Evolutionary conservation across 2,113 vertebrate genomes (phyloP).

Genomic region (Xiphias gladius): DNA sequence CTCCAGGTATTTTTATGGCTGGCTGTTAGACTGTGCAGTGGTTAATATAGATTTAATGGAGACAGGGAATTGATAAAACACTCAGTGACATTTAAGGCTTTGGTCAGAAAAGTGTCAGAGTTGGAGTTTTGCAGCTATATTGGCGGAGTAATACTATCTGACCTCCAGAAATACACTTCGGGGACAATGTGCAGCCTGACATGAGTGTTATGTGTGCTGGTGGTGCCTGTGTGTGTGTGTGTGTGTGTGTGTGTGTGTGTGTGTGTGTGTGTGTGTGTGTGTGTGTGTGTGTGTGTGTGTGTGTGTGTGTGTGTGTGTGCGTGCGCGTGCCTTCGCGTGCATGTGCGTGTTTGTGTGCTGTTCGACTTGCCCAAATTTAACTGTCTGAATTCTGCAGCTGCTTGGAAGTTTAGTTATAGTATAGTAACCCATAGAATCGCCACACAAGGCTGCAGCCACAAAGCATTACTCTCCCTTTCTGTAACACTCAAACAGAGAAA

Average conservation of each 20-base stretch:
- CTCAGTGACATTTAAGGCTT: conserved; percentile 29
- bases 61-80: conserved; percentile 68
- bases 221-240: conserved; percentile 19
- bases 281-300: conserved; percentile 11
- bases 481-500: conserved; percentile 20
- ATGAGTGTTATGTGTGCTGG: conserved; percentile 37
- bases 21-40: conserved; percentile 63
- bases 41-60: conserved; percentile 65
- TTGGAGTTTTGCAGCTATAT: conserved; percentile 71
- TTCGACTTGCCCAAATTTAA: conserved; percentile 71
- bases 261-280: conserved; percentile 34
- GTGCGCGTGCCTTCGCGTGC: conserved; percentile 1
- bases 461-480: conserved; percentile 30
- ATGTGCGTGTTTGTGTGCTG: conserved; percentile 26
- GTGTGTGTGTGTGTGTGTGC: not conserved
- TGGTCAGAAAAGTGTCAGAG: conserved; percentile 66
- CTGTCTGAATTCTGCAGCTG: conserved; percentile 75
- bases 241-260: not conserved
- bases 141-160: conserved; percentile 74
- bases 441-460: conserved; percentile 4
- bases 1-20: conserved; percentile 71
- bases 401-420: conserved; percentile 59
- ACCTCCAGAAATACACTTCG: conserved; percentile 79
- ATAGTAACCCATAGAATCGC: conserved; percentile 32
- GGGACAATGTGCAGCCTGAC: conserved; percentile 74